Evolutionary conservation across 2,888 invertebrate genomes (phyloP).

Genomic region (Leptopterna dolabrata): DNA sequence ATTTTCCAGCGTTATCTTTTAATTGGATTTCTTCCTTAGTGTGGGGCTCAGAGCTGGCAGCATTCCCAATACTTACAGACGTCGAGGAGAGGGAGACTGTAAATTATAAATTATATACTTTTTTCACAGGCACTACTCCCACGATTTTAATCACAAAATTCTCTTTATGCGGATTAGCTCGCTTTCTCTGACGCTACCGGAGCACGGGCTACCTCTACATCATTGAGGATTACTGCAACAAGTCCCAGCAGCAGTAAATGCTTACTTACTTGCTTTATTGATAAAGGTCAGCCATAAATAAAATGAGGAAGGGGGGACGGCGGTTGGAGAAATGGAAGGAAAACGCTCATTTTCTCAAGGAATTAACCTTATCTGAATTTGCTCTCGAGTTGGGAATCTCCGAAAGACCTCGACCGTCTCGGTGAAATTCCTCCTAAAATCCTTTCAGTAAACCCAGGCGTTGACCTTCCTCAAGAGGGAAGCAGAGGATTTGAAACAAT

Average conservation of each 20-base stretch:
- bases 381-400: slow-evolving; percentile 14
- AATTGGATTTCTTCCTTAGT: background rate
- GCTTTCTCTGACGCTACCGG: background rate
- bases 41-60: background rate
- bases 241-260: background rate
- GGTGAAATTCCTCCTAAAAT: slow-evolving; percentile 8
- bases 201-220: background rate
- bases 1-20: background rate
- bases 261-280: background rate
- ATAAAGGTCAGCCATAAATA: background rate
- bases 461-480: background rate
- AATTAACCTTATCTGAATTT: slow-evolving; percentile 44
- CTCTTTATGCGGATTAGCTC: background rate
- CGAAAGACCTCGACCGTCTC: background rate
- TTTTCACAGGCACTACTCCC: background rate
- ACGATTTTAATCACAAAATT: background rate
- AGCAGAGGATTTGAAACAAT: slow-evolving; percentile 1
- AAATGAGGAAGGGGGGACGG: background rate
- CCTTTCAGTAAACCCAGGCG: background rate
- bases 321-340: slow-evolving; percentile 9
- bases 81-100: background rate
- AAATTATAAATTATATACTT: background rate
- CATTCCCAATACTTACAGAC: background rate
- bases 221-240: background rate
- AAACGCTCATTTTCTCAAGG: slow-evolving; percentile 28